Conservation (phyloP, 2,888 invertebrate species). For the Pyrocoelia pectoralis region DNA sequence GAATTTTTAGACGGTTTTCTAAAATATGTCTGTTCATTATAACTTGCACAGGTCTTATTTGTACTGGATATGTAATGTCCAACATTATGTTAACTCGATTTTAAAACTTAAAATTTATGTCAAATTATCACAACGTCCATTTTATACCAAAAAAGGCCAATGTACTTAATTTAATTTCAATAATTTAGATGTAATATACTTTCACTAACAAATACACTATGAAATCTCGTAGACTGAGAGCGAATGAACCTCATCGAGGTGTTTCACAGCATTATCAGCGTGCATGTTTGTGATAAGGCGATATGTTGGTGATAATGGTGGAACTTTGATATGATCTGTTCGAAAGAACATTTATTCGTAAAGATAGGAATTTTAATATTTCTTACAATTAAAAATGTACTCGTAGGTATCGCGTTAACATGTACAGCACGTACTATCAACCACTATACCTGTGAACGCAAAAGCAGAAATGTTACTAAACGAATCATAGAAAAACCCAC, state of each 20-base stretch:
- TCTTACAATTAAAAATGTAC: too few relatives aligned
- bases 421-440: too few relatives aligned
- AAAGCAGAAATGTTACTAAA: too few relatives aligned
- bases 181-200: not conserved
- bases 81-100: constrained; percentile 10
- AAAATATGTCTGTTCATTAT: constrained; percentile 19
- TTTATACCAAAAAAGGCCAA: too few relatives aligned
- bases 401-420: too few relatives aligned
- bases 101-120: not conserved
- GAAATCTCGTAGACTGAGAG: constrained; percentile 23
- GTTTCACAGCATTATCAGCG: constrained; percentile 32
- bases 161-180: too few relatives aligned
- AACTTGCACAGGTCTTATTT: constrained; percentile 20
- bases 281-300: constrained; percentile 32
- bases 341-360: constrained; percentile 13
- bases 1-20: not conserved
- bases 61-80: constrained; percentile 17
- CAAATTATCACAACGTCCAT: too few relatives aligned
- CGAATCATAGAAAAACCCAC: too few relatives aligned
- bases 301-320: constrained; percentile 28
- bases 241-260: constrained; percentile 30
- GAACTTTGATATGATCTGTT: constrained; percentile 32
- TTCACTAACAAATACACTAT: constrained; percentile 20
- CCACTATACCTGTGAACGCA: too few relatives aligned
- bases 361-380: not conserved